Conservation (phyloP, 1,140 invertebrate species). For the Drosophila watanabei region DNA sequence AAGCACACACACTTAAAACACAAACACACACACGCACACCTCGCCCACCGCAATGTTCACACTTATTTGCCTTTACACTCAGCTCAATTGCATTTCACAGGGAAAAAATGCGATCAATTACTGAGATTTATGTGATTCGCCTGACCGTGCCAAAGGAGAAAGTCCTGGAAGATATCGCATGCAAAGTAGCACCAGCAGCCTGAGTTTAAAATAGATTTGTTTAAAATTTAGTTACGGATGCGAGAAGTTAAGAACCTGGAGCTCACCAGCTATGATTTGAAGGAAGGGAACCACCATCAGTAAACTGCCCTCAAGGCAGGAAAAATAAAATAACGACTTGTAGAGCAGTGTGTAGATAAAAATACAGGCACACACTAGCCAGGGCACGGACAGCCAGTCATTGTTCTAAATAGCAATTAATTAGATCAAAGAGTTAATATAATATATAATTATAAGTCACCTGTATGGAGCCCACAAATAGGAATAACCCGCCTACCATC, state of each 20-base stretch:
- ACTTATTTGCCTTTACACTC: slow-evolving; percentile 75
- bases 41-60: slow-evolving; percentile 66
- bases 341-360: slow-evolving; percentile 47
- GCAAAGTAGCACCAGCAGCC: slow-evolving; percentile 54
- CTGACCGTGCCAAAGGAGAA: slow-evolving; percentile 20
- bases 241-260: neutral
- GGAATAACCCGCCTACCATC: slow-evolving; percentile 17
- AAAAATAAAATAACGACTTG: slow-evolving; percentile 2
- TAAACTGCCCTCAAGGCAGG: neutral
- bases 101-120: slow-evolving; percentile 13
- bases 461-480: slow-evolving; percentile 16
- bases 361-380: slow-evolving; percentile 36
- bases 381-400: slow-evolving; percentile 45
- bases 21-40: too few relatives aligned
- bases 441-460: neutral
- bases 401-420: slow-evolving; percentile 18
- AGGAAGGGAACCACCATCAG: neutral
- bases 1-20: slow-evolving; percentile 13
- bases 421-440: neutral
- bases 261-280: slow-evolving; percentile 35
- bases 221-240: neutral
- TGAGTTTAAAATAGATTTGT: neutral
- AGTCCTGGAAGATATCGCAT: slow-evolving; percentile 33
- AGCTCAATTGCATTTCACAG: slow-evolving; percentile 70
- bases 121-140: neutral